phyloP scores from a whole-genome alignment of 2,797 vertebrate genomes.

The Ceyx erithaca region DNA sequence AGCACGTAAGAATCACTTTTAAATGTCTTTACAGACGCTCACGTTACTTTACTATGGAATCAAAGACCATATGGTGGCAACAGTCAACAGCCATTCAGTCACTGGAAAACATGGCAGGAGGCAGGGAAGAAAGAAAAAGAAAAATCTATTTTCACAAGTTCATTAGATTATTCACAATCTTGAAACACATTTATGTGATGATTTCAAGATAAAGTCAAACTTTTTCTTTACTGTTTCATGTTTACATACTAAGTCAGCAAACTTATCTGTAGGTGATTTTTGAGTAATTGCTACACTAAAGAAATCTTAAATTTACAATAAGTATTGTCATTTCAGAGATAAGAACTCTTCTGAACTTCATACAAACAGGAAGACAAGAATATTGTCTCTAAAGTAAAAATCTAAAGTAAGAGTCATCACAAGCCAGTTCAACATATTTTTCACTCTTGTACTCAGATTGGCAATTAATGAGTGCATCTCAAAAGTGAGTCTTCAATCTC shows the following conservation, averaged over 20 bases:
- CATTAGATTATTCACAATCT: not conserved
- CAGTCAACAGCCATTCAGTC: not conserved
- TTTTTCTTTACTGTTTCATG: not conserved
- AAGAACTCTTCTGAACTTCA: not conserved
- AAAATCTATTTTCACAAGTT: not conserved
- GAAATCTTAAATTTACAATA: not conserved
- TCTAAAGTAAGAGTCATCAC: not conserved
- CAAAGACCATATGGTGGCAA: not conserved
- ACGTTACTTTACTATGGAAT: not conserved
- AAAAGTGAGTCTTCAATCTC: not conserved
- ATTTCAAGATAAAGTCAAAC: not conserved
- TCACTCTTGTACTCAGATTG: not conserved
- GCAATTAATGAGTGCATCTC: not conserved
- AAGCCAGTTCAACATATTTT: not conserved
- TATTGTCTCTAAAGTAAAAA: not conserved
- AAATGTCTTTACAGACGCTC: not conserved
- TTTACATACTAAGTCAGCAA: not conserved
- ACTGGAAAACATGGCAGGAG: not conserved
- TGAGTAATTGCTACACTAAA: not conserved
- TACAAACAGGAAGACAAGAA: not conserved
- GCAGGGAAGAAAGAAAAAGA: not conserved
- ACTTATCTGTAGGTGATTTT: not conserved
- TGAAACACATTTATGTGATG: not conserved
- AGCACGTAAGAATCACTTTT: not conserved
- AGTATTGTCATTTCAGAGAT: not conserved